Evolutionary conservation across 2,113 vertebrate genomes (phyloP).

Genomic region (Climacteris rufus): DNA sequence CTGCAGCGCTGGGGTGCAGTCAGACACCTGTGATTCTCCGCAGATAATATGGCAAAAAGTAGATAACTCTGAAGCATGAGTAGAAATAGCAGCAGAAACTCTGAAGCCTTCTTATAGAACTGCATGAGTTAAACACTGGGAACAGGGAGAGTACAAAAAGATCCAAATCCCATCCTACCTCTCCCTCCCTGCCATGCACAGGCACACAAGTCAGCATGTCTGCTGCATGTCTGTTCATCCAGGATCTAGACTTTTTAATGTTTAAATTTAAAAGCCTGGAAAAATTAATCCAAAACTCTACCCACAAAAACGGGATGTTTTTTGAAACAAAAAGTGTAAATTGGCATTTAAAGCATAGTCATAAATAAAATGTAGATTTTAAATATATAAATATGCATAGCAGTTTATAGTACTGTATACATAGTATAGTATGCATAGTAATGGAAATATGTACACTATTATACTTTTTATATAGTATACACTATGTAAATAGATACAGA

Average conservation of each 20-base stretch:
- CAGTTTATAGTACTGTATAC: too few species aligned
- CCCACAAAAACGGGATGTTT: neutral
- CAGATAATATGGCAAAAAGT: neutral
- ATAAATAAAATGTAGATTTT: neutral
- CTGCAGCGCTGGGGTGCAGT: neutral
- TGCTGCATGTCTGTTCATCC: neutral
- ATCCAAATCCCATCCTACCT: neutral
- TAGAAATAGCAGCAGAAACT: neutral
- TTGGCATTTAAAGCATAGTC: neutral
- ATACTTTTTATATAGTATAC: neutral
- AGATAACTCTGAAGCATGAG: neutral
- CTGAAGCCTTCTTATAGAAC: neutral
- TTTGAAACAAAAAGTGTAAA: neutral
- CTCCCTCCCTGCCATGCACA: neutral
- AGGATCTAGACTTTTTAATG: neutral
- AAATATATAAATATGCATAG: neutral
- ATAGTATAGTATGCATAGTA: too few species aligned
- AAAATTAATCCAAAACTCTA: neutral
- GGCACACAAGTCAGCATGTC: neutral
- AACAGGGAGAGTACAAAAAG: fast-evolving
- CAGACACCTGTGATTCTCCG: neutral
- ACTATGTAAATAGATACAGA: neutral
- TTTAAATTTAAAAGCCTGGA: neutral
- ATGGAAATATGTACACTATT: neutral
- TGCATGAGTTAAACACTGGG: neutral